Conservation (phyloP, 2,797 vertebrate genomes). For the Danio kyathit region DNA sequence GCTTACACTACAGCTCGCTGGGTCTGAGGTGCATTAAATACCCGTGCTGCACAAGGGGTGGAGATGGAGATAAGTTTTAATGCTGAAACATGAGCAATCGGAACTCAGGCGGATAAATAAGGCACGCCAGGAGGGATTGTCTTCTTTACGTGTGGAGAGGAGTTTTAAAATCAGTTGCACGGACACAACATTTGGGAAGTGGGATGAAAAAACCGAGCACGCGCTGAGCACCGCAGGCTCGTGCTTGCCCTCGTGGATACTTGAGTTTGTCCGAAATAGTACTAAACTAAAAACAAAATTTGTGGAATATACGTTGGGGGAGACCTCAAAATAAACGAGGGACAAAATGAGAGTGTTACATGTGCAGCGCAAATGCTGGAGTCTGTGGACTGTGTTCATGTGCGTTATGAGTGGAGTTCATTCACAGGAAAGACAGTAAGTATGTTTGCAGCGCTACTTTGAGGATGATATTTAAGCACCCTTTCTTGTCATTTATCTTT, state of each 20-base stretch:
- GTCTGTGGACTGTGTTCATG: conserved; percentile 76
- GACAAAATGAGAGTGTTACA: conserved; percentile 69
- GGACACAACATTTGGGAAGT: conserved; percentile 67
- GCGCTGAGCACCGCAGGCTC: conserved; percentile 61
- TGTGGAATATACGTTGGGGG: background rate
- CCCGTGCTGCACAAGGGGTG: conserved; percentile 64
- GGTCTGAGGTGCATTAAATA: conserved; percentile 46
- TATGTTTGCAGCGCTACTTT: conserved; percentile 54
- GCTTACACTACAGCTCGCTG: conserved; percentile 37
- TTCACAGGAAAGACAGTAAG: conserved; percentile 80
- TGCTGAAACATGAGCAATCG: conserved; percentile 82
- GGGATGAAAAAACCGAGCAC: conserved; percentile 71
- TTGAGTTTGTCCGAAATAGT: conserved; percentile 10
- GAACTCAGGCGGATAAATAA: conserved; percentile 77
- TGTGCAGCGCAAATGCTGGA: conserved; percentile 68
- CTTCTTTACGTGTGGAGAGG: conserved; percentile 58
- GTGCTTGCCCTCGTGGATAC: conserved; percentile 67
- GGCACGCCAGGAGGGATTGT: conserved; percentile 70
- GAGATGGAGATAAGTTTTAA: conserved; percentile 76
- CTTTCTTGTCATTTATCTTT: conserved; percentile 5
- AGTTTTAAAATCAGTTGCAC: conserved; percentile 63
- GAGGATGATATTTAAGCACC: conserved; percentile 45
- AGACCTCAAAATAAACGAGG: conserved; percentile 50
- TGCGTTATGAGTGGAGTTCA: conserved; percentile 69
- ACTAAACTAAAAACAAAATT: too few relatives aligned